Evolutionary conservation across 1,140 invertebrate genomes (phyloP), one percentile per base, ranked within the genome.

Genomic region (Drosophila triauraria): DNA sequence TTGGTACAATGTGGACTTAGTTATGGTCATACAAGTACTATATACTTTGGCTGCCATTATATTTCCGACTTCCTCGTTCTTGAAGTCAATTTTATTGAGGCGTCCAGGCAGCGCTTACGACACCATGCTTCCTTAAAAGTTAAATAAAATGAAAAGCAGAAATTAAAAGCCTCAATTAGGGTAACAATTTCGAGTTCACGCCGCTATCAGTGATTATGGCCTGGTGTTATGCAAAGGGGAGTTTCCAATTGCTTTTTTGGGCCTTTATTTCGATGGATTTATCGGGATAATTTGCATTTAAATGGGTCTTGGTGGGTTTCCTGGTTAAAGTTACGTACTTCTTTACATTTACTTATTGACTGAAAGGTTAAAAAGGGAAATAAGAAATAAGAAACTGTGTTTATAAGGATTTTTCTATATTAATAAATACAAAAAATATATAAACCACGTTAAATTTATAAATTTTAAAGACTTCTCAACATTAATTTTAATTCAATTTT

Each of bases 1-100:
- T 23, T 72, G 67, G 67, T 68, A 68, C 63, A 69, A 71, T 60
- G 53, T 72, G 32, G 38, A 54, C 40, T 54, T 38, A 54, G 40
- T 53, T 46, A 44, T 68, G 40, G 13, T 25, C 63, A 70, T 40
- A 46, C 59, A 38, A 63, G 58, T 40, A 30, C 64, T 56, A n/a
- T 40, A 54, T 40, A 56, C 20, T 56, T 56, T 56, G 32, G 30
- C 30, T 69, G 25, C 5, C 27, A 51, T 48, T 68, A 27, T n/a
- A 27, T 44, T n/a, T 44, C 35, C 15, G 23, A 70, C 67, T 70
- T 69, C 64, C 64, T 70, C 48, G 67, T 72, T 72, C 70, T 72
- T 69, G 15, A 3, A 12, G n/a, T 35, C 20, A 57, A 32, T 42
- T 72, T 72, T 43, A 71, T 48, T 48, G 44, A 23, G 25, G 62